Percentiles rank a stretch among this genome's conserved stretches.
phyloP scores from a whole-genome alignment of 2,888 invertebrate genomes.

The Aspidiotus rigidus region DNA sequence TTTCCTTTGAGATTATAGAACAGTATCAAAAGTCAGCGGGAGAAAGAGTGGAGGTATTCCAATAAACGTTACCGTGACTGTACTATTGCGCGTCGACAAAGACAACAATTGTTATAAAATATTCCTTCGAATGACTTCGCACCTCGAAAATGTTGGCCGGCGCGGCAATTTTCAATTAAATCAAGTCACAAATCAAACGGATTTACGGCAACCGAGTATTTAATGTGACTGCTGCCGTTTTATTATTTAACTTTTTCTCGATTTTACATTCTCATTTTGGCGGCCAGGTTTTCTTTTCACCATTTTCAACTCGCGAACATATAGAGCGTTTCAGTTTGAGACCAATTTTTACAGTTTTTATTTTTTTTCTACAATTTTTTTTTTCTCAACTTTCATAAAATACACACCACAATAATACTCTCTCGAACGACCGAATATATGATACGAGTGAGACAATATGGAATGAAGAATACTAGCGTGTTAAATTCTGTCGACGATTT shows the following conservation, averaged over 20 bases:
- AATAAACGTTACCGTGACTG: neutral
- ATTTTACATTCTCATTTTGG: neutral
- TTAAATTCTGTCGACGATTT: no score
- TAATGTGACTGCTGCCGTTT: slow-evolving; percentile 23
- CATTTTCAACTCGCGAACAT: no score
- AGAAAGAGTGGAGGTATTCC: slow-evolving; percentile 15
- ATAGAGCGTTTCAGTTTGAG: no score
- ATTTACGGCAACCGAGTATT: slow-evolving; percentile 16
- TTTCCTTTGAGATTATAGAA: slow-evolving; percentile 24
- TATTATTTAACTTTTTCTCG: slow-evolving; percentile 27
- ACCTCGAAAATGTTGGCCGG: slow-evolving; percentile 3
- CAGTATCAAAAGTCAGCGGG: neutral
- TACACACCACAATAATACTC: no score
- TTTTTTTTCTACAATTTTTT: no score
- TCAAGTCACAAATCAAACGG: slow-evolving; percentile 32
- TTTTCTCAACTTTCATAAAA: no score
- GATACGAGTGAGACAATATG: no score
- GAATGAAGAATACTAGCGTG: no score
- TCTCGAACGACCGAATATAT: no score
- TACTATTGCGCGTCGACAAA: slow-evolving; percentile 17
- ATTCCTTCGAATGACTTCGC: slow-evolving; percentile 19
- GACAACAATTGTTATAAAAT: slow-evolving; percentile 30
- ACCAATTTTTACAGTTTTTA: no score
- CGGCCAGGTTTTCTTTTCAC: neutral
- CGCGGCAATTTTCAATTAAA: slow-evolving; percentile 31